phyloP scores from a whole-genome alignment of 1,140 invertebrate species.

The Heliothis subflexa region DNA sequence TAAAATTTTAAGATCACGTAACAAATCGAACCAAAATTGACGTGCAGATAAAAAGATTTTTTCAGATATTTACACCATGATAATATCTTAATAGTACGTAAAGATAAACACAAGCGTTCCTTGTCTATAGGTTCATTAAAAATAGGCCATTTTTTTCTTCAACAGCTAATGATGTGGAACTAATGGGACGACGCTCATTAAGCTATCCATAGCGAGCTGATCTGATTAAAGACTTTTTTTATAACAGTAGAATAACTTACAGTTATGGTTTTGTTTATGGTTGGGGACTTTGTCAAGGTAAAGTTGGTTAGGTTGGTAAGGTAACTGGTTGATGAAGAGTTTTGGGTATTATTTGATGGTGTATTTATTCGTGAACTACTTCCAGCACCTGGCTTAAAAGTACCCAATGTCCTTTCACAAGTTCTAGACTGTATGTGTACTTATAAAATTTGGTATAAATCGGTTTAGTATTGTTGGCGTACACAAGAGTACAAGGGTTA shows the following conservation, averaged over 20 bases:
- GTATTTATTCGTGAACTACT: too few relatives aligned
- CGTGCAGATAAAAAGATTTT: background rate
- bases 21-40: too few relatives aligned
- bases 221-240: constrained; percentile 34
- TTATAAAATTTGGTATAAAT: too few relatives aligned
- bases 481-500: too few relatives aligned
- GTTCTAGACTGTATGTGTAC: too few relatives aligned
- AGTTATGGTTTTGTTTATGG: background rate
- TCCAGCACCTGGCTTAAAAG: too few relatives aligned
- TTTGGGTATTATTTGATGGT: too few relatives aligned
- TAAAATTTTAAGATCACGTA: too few relatives aligned
- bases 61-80: background rate
- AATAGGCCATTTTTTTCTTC: constrained; percentile 34
- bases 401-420: too few relatives aligned
- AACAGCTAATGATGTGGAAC: constrained; percentile 22
- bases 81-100: background rate
- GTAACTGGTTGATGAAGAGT: background rate
- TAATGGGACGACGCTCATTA: constrained; percentile 30
- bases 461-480: too few relatives aligned
- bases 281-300: background rate
- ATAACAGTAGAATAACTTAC: background rate
- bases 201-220: constrained; percentile 24
- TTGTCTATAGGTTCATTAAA: constrained; percentile 25
- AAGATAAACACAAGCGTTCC: constrained; percentile 9
- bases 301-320: background rate